Evolutionary conservation across 2,113 vertebrate genomes (phyloP).

Genomic region (Alexandromys fortis): DNA sequence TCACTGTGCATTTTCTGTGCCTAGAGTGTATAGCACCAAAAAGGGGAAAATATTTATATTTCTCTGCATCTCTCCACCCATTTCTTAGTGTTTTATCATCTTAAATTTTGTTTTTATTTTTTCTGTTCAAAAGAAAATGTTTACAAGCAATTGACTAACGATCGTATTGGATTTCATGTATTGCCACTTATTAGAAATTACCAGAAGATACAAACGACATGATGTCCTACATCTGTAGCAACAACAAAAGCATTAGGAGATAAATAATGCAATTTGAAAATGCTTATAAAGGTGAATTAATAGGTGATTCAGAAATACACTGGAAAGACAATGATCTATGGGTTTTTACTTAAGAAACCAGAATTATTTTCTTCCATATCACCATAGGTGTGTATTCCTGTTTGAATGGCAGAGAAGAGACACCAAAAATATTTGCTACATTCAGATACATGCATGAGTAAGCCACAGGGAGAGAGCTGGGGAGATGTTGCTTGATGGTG

Average conservation of each 20-base stretch:
- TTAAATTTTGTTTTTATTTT: constrained; percentile 31
- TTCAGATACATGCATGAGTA: not conserved
- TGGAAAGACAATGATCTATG: not conserved
- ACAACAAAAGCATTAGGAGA: not conserved
- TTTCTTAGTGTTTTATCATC: not conserved
- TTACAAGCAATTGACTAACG: not conserved
- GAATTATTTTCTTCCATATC: not conserved
- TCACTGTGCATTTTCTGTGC: constrained; percentile 8
- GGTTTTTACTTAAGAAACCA: not conserved
- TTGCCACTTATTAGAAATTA: not conserved
- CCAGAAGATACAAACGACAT: not conserved
- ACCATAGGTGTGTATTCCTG: not conserved
- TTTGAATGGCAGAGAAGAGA: not conserved
- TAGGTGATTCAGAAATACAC: not conserved
- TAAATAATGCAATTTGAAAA: not conserved
- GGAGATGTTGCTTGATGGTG: not conserved
- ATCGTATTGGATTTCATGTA: not conserved
- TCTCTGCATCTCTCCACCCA: not conserved
- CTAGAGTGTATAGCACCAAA: not conserved
- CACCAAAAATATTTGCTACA: not conserved
- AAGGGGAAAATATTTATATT: not conserved
- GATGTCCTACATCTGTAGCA: not conserved
- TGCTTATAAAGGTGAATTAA: not conserved
- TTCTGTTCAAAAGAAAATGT: not conserved
- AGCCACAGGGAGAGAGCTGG: too few species aligned